A percentile compares a stretch with the other conserved stretches of the same genome.
Evolutionary conservation across 2,888 invertebrate genomes (phyloP).

Genomic region (Archips xylosteana): DNA sequence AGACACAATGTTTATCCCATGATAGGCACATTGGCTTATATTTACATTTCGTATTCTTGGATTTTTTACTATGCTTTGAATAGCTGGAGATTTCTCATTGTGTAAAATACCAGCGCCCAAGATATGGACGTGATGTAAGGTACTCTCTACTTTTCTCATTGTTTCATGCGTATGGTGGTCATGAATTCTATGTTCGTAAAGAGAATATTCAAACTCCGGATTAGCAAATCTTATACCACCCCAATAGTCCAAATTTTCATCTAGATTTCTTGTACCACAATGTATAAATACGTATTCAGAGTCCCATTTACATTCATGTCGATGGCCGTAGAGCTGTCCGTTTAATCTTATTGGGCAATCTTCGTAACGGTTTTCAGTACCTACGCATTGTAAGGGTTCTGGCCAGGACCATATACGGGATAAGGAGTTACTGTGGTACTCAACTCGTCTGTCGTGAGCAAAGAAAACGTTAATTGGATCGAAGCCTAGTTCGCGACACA

Average conservation of each 20-base stretch:
- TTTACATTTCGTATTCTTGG: conserved; percentile 93
- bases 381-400: conserved; percentile 94
- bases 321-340: conserved; percentile 94
- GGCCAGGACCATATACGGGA: conserved; percentile 97
- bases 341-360: conserved; percentile 95
- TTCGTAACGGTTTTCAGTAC: conserved; percentile 90
- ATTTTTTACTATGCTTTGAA: conserved; percentile 95
- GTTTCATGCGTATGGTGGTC: conserved; percentile 92
- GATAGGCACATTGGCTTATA: conserved; percentile 93
- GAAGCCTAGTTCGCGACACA: conserved; percentile 96
- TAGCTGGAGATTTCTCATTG: conserved; percentile 96
- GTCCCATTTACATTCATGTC: conserved; percentile 95
- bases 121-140: conserved; percentile 92
- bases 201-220: conserved; percentile 94
- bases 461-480: conserved; percentile 96
- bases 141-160: conserved; percentile 89
- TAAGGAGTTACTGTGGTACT: conserved; percentile 95
- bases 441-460: conserved; percentile 93
- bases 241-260: conserved; percentile 92
- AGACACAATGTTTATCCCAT: conserved; percentile 96
- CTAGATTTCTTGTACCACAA: conserved; percentile 91
- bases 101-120: conserved; percentile 98
- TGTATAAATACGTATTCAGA: conserved; percentile 96
- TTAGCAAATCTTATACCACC: conserved; percentile 97
- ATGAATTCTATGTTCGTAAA: conserved; percentile 93